phyloP scores from a whole-genome alignment of 2,888 invertebrate species.

The Mesochorus sp. region DNA sequence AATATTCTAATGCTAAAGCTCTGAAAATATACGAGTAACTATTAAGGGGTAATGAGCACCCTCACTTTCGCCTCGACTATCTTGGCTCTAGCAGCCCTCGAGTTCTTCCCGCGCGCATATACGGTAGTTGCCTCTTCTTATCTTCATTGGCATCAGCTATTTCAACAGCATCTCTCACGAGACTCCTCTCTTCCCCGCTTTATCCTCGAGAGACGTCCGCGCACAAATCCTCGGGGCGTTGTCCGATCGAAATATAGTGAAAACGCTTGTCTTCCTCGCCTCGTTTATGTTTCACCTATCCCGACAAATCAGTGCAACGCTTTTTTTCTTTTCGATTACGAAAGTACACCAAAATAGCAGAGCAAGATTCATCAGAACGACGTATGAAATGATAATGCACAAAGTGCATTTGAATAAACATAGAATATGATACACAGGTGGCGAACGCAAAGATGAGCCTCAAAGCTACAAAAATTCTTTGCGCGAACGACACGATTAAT shows the following conservation, averaged over 20 bases:
- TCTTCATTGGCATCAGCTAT: slow-evolving; percentile 73
- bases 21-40: slow-evolving; percentile 68
- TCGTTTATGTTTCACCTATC: background rate
- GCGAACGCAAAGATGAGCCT: slow-evolving; percentile 20
- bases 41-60: slow-evolving; percentile 78
- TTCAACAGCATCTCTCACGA: slow-evolving; percentile 63
- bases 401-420: background rate
- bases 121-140: slow-evolving; percentile 76
- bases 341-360: background rate
- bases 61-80: slow-evolving; percentile 67
- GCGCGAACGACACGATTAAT: slow-evolving; percentile 68
- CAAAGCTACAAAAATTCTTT: slow-evolving; percentile 37
- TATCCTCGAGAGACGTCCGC: slow-evolving; percentile 55
- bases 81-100: slow-evolving; percentile 68
- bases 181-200: slow-evolving; percentile 66
- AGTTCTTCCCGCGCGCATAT: slow-evolving; percentile 28
- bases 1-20: slow-evolving; percentile 44
- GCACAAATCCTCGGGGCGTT: slow-evolving; percentile 72
- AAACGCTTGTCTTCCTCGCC: slow-evolving; percentile 6
- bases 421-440: slow-evolving; percentile 23
- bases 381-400: background rate
- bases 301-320: background rate
- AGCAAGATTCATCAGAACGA: background rate
- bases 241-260: slow-evolving; percentile 68
- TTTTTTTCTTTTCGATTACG: background rate